Evolutionary conservation across 2,888 invertebrate species (phyloP), one percentile per base, ranked within the genome.

Genomic region (Acleris holmiana): DNA sequence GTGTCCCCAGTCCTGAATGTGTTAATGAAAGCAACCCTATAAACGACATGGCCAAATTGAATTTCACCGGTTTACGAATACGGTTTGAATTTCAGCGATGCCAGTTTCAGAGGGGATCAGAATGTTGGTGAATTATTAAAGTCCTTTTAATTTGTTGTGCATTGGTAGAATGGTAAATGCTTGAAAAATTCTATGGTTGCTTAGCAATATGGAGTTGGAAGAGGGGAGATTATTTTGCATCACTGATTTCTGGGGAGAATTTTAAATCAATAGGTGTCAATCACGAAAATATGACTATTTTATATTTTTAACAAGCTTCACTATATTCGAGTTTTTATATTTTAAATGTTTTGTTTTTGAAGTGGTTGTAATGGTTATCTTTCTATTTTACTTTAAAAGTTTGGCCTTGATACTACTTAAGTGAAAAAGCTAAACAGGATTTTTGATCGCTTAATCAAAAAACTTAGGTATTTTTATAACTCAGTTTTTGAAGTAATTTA

Each of bases 11-110:
- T 4, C 3, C 35, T 13, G 13, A 35, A 35, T 35, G 35, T 13
- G 35, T 35, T 77, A 78, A 80, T 80, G 77, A 77, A 82, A 83
- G 79, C 79, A 74, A 64, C 61, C 61, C 64, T 68, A 59, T 55
- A 57, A 61, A 59, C 56, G 53, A 54, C 58, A 17, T 25, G 4
- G 18, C n/a, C 49, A 55, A 35, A 50, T 50, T 60, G 21, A 55
- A 40, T 23, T 46, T 41, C 35, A 18, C 4, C 15, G 5, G 8
- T 23, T 23, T 17, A 3, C 2, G 1, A 41, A 50, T 18, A 65
- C 49, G 60, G 55, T 60, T 49, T 41, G 2, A 8, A 18, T 49
- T 54, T 35, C 29, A 13, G 21, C 46, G 44, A 2, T 8, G n/a
- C 5, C 41, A 1, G 47, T 5, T 57, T 44, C 15, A 18, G 47